Conservation (phyloP, 2,888 invertebrate species). For the Xanthorhoe designata region DNA sequence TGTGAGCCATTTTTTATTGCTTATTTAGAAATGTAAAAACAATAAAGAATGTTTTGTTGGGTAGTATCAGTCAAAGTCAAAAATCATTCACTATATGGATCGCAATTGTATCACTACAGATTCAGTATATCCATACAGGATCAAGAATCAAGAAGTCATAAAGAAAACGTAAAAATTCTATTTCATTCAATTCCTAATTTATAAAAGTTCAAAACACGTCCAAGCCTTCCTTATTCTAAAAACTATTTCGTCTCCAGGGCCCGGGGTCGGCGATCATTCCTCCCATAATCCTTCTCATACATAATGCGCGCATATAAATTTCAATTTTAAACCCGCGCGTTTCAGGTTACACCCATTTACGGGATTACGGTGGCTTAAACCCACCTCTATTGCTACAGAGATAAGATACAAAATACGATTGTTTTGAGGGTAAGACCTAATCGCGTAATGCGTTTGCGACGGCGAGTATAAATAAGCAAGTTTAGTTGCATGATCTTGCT, state of each 20-base stretch:
- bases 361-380: constrained; percentile 65
- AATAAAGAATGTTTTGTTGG: no score
- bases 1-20: no score
- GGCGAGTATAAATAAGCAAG: constrained; percentile 66
- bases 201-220: constrained; percentile 10
- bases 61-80: no score
- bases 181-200: background rate
- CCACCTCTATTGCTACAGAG: constrained; percentile 8
- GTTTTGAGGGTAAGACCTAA: constrained; percentile 51
- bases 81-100: no score
- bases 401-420: constrained; percentile 36
- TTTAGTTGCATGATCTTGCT: constrained; percentile 45
- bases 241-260: constrained; percentile 54
- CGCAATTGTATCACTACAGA: no score
- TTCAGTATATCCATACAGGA: background rate
- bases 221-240: constrained; percentile 31
- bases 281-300: constrained; percentile 74
- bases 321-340: constrained; percentile 82
- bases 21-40: no score
- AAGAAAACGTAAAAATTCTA: background rate
- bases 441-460: constrained; percentile 71
- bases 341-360: constrained; percentile 81
- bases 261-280: constrained; percentile 50
- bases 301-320: constrained; percentile 84
- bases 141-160: background rate